phyloP scores from a whole-genome alignment of 2,797 vertebrate genomes.

The Myotis daubentonii region DNA sequence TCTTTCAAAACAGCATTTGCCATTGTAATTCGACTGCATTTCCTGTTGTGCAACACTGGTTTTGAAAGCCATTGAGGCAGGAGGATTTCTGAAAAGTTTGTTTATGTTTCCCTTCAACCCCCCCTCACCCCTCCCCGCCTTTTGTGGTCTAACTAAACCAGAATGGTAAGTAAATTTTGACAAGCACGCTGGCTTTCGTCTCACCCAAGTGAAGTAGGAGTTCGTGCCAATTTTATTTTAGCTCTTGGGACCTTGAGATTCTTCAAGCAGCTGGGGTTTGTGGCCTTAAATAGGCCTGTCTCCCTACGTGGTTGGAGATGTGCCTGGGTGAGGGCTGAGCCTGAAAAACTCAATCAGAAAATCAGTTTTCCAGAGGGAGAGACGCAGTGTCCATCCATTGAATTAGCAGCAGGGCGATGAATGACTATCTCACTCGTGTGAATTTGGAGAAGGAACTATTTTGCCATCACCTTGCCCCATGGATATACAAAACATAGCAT shows the following conservation, averaged over 20 bases:
- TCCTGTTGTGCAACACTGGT: neutral
- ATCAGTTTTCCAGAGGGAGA: neutral
- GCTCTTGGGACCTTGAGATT: slow-evolving; percentile 39
- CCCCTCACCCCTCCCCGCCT: neutral
- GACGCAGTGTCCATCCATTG: neutral
- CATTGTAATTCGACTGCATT: neutral
- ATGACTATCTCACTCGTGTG: neutral
- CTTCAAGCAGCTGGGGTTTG: slow-evolving; percentile 38
- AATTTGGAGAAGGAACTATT: neutral
- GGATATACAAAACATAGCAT: neutral
- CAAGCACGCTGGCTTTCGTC: slow-evolving; percentile 49
- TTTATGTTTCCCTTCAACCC: slow-evolving; percentile 46
- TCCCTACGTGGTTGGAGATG: neutral
- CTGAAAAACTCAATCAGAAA: neutral
- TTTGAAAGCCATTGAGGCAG: slow-evolving; percentile 44
- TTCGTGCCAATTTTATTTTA: neutral
- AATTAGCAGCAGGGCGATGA: neutral
- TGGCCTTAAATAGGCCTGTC: slow-evolving; percentile 59
- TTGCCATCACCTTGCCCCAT: neutral
- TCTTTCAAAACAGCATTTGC: slow-evolving; percentile 13
- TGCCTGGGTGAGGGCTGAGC: neutral
- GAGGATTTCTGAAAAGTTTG: slow-evolving; percentile 14
- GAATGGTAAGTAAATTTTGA: slow-evolving; percentile 60
- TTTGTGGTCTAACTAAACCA: slow-evolving; percentile 50
- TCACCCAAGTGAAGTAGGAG: neutral